A percentile compares a stretch with the other conserved stretches of the same genome.
These are phyloP conservation scores for Passer montanus DNA, from an alignment of 2,113 vertebrate genomes.

Conservation along the genomic window DNA sequence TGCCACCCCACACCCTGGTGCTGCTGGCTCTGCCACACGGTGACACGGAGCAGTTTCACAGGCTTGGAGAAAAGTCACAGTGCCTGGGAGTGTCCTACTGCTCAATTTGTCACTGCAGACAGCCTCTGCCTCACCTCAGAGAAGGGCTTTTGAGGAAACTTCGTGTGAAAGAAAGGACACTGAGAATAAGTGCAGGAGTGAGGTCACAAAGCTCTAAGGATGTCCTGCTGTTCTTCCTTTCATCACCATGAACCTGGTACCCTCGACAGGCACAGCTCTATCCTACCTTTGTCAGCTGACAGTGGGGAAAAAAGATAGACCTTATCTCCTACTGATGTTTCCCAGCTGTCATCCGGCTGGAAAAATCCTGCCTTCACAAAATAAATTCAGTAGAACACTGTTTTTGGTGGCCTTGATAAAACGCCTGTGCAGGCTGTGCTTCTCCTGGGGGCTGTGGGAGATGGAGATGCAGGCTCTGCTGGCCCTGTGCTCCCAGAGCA, in stretches of 20 bases:
- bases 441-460: neutral
- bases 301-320: neutral
- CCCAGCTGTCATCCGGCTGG: neutral
- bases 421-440: neutral
- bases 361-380: neutral
- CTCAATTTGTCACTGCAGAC: neutral
- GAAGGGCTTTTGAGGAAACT: neutral
- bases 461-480: neutral
- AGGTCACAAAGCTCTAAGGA: neutral
- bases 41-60: accelerated
- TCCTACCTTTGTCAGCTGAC: neutral
- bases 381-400: neutral
- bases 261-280: neutral
- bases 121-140: neutral
- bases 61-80: neutral
- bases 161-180: neutral
- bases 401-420: neutral
- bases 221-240: neutral
- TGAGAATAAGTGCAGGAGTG: neutral
- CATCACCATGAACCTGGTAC: neutral
- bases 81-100: neutral
- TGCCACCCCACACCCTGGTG: accelerated
- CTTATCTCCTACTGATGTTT: neutral
- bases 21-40: neutral
- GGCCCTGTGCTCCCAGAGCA: neutral